Base-by-base conservation (phyloP, 2,888 invertebrate species). In the Volucella bombylans region DNA sequence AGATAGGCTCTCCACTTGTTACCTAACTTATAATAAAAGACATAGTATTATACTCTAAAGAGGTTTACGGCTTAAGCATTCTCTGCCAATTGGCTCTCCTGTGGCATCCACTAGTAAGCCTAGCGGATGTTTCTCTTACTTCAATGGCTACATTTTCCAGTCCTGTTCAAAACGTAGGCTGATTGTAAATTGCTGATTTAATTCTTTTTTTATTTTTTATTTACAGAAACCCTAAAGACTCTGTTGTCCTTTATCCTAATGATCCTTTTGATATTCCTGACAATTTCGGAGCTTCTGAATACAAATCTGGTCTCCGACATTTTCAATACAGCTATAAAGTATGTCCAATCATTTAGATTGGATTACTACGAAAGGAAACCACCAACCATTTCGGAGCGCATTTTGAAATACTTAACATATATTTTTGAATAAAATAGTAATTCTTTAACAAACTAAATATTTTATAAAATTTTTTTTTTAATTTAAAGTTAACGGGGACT, bases 261-360 rank as follows among this genome's bases (percentile, higher is more conserved):
- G 82, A 62, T 82, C 2, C 47, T 79, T 54, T 45, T 82, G 9
- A 69, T 82, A 64, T 82, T 82, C 14, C 57, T 68, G 68, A 23
- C 72, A 12, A 59, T 52, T 14, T 82, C 79, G 4, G 18, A 69
- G 14, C 47, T 82, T 3, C 38, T 82, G 14, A 79, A 73, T 3
- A 62, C 49, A 1, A 73, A 82, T 14, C 41, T 82, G 4, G 41
- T 47, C 1, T 38, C 57, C 11, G 82, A 79, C 15, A 64, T 79
- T 52, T 69, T 39, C 23, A 55, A 52, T 39, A 82, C 79, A 11
- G 62, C 57, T n/a, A 18, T n/a, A 1, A 73, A 68, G 18, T 82
- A 79, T n/a, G 1, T 82, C 4, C 39, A 45, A 10, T 68, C 78
- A 0, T 69, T 78, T 10, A 49, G 47, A 18, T 68, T 23, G 55